Conservation (phyloP, 2,797 vertebrate species). For the Tokudaia muenninki region DNA sequence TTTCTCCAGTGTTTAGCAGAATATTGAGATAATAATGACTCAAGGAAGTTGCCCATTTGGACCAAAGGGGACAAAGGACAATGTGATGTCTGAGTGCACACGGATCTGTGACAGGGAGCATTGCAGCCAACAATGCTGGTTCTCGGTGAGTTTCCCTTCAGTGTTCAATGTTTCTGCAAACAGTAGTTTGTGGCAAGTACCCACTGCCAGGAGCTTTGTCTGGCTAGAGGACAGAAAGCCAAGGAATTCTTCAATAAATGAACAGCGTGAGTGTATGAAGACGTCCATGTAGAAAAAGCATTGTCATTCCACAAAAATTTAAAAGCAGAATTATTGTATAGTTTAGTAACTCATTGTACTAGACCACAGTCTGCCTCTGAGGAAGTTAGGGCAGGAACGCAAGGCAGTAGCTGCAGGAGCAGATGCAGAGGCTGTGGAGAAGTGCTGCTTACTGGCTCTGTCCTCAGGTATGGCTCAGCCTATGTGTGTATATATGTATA, state of each 20-base stretch:
- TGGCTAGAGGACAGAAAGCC: not conserved
- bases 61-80: not conserved
- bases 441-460: not conserved
- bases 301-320: not conserved
- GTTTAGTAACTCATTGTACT: not conserved
- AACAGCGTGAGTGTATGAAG: not conserved
- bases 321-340: not conserved
- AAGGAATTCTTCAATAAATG: not conserved
- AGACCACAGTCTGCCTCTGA: not conserved
- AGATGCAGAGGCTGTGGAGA: not conserved
- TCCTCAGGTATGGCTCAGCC: not conserved
- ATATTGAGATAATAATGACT: not conserved
- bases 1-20: not conserved
- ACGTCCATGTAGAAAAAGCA: not conserved
- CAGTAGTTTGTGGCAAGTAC: not conserved
- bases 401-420: no score
- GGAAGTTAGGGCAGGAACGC: not conserved
- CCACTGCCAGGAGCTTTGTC: not conserved
- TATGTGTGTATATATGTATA: no score
- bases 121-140: not conserved
- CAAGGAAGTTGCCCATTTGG: not conserved
- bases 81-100: not conserved
- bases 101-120: not conserved
- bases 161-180: not conserved
- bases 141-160: not conserved